These are phyloP conservation scores for Edolisoma coerulescens DNA, from an alignment of 2,113 vertebrate species.

Conservation along the genomic window DNA sequence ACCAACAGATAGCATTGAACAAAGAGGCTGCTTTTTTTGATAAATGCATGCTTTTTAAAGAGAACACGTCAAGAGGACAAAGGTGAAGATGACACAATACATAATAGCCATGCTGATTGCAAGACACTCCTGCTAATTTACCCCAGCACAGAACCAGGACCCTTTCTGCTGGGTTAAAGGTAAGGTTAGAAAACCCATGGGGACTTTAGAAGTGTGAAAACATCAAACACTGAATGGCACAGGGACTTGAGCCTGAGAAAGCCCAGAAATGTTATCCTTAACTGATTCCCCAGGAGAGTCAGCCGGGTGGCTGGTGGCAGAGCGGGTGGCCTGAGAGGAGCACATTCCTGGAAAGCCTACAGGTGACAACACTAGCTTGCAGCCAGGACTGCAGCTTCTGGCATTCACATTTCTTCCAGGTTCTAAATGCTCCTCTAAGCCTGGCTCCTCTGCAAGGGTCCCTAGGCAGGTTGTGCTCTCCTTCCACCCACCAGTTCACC, in stretches of 20 bases:
- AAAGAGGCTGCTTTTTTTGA: background rate
- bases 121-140: background rate
- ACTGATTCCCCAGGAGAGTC: background rate
- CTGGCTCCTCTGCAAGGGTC: background rate
- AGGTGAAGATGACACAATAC: background rate
- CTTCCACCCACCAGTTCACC: background rate
- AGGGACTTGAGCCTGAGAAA: background rate
- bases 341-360: background rate
- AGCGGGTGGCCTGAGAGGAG: background rate
- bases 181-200: background rate
- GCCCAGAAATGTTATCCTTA: background rate
- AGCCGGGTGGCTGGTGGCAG: background rate
- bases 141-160: background rate
- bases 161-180: background rate
- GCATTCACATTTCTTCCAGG: background rate
- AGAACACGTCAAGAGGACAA: background rate
- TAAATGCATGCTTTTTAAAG: background rate
- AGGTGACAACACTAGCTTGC: background rate
- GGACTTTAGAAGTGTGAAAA: background rate
- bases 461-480: background rate
- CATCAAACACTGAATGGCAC: background rate
- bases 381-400: background rate
- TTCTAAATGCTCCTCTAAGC: background rate
- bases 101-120: accelerated
- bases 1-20: background rate